Evolutionary conservation across 2,113 vertebrate species (phyloP).

Genomic region (Periophthalmus modestus): DNA sequence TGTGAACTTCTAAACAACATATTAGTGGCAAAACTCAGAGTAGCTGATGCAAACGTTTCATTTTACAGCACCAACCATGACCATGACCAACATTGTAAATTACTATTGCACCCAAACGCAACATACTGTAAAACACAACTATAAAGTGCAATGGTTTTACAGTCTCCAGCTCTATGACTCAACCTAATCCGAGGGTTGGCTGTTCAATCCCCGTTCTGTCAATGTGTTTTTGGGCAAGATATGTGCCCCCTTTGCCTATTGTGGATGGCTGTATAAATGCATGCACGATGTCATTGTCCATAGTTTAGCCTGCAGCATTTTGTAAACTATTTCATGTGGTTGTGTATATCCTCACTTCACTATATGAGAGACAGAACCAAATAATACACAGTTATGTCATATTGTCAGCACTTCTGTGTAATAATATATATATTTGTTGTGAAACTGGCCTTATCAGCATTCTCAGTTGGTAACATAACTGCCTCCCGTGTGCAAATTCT

Average conservation of each 20-base stretch:
- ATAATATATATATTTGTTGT: not conserved
- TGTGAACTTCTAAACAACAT: not conserved
- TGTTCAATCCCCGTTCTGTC: no score
- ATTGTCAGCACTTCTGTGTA: not conserved
- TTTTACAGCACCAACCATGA: not conserved
- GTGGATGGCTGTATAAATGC: not conserved
- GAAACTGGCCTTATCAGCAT: conserved; percentile 16
- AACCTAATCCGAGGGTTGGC: not conserved
- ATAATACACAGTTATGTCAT: not conserved
- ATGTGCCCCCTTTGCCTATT: not conserved
- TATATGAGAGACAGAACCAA: not conserved
- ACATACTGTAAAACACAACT: not conserved
- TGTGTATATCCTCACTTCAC: not conserved
- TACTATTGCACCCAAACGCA: not conserved
- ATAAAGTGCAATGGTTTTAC: not conserved
- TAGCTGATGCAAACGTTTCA: not conserved
- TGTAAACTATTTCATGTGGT: not conserved
- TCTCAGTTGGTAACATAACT: conserved; percentile 1
- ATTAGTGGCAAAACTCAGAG: not conserved
- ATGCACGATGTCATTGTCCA: no score
- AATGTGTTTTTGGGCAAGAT: no score
- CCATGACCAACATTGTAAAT: not conserved
- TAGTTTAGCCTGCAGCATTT: no score
- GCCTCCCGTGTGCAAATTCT: conserved; percentile 7
- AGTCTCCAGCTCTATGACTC: not conserved